These are phyloP conservation scores for Peromyscus melanophrys DNA, from an alignment of 2,797 vertebrate genomes.

Conservation along the genomic window DNA sequence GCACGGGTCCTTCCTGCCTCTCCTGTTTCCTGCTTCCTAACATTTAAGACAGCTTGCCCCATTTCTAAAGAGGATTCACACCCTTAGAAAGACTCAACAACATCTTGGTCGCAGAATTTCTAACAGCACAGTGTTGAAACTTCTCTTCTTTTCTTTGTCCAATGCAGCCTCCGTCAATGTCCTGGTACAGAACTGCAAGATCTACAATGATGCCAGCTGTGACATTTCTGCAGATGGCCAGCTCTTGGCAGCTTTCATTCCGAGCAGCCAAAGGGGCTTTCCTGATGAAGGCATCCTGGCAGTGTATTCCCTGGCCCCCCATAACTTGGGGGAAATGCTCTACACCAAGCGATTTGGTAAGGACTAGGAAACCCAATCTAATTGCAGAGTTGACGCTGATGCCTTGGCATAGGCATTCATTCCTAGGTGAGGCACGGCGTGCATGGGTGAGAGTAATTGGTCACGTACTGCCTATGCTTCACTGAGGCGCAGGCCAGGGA, in stretches of 20 bases:
- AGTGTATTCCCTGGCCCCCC: conserved; percentile 98
- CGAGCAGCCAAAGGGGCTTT: conserved; percentile 98
- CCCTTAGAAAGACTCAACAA: neutral
- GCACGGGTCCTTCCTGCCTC: neutral
- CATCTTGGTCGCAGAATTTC: conserved; percentile 66
- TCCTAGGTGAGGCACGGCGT: conserved; percentile 53
- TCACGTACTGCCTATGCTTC: neutral
- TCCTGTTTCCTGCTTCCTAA: conserved; percentile 23
- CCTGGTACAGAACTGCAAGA: conserved; percentile 99
- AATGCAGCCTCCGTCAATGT: conserved; percentile 96
- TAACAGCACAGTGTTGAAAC: conserved; percentile 50
- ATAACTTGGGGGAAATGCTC: conserved; percentile 99
- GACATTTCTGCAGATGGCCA: conserved; percentile 99
- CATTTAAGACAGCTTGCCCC: conserved; percentile 11
- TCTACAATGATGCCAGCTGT: conserved; percentile 99
- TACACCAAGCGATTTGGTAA: conserved; percentile 99
- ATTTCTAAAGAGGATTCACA: conserved; percentile 40
- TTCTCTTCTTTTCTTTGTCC: conserved; percentile 76
- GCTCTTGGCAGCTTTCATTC: conserved; percentile 98
- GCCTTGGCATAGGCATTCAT: conserved; percentile 57
- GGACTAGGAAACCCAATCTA: conserved; percentile 69
- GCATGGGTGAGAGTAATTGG: conserved; percentile 9
- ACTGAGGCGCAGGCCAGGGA: neutral
- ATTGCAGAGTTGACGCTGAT: conserved; percentile 49
- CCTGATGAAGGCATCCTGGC: conserved; percentile 98